phyloP scores from a whole-genome alignment of 1,140 invertebrate genomes.

The Eurosta solidaginis region DNA sequence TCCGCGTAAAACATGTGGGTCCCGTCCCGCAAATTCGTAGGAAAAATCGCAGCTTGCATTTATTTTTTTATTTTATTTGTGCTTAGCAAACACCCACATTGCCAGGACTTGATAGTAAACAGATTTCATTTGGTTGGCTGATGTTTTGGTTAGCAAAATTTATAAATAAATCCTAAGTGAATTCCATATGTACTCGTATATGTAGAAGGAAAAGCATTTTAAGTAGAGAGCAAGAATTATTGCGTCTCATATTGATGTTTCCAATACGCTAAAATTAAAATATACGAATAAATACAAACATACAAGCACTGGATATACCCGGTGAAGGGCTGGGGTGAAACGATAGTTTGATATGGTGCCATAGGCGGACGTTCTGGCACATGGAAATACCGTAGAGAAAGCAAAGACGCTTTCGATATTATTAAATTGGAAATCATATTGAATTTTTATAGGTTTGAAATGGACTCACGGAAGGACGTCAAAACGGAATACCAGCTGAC shows the following conservation, averaged over 20 bases:
- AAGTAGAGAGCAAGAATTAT: neutral
- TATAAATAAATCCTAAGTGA: constrained; percentile 23
- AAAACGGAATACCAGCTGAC: too few relatives aligned
- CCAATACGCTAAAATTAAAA: constrained; percentile 22
- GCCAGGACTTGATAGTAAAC: constrained; percentile 10
- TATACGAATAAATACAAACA: constrained; percentile 20
- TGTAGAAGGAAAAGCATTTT: neutral
- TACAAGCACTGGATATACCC: neutral
- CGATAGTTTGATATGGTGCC: neutral
- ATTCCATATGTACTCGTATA: neutral
- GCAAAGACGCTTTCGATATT: too few relatives aligned
- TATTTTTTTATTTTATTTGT: too few relatives aligned
- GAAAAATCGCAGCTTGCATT: too few relatives aligned
- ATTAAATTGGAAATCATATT: too few relatives aligned
- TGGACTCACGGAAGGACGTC: too few relatives aligned
- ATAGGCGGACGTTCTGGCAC: too few relatives aligned
- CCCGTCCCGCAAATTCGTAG: too few relatives aligned
- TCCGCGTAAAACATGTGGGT: too few relatives aligned
- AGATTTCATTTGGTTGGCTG: constrained; percentile 4
- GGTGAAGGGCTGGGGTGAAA: neutral
- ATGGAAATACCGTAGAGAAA: too few relatives aligned
- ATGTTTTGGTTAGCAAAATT: neutral
- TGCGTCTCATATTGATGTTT: constrained; percentile 18
- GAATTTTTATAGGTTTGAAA: too few relatives aligned
- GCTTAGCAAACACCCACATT: neutral